These are phyloP conservation scores for Nemurella pictetii DNA, from an alignment of 2,888 invertebrate species.

Conservation along the genomic window DNA sequence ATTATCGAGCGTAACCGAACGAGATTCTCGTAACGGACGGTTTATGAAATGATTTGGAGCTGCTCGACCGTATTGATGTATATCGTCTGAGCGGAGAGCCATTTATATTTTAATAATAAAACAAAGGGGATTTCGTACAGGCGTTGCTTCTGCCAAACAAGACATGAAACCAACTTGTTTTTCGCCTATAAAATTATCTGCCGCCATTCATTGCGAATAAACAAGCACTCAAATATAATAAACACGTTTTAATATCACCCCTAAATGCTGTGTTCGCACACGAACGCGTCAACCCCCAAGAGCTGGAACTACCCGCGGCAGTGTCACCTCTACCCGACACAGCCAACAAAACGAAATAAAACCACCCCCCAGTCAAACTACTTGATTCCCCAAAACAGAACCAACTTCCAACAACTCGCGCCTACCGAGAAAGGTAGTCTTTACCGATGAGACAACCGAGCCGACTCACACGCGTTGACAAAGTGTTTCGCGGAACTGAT, in stretches of 20 bases:
- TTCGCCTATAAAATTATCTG: no score
- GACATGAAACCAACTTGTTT: no score
- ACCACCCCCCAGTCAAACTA: background rate
- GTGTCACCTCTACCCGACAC: background rate
- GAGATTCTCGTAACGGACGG: no score
- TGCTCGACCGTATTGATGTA: no score
- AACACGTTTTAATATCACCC: background rate
- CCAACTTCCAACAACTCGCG: background rate
- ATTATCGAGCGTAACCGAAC: background rate
- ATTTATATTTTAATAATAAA: no score
- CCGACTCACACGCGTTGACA: background rate
- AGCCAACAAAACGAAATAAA: background rate
- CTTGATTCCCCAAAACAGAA: background rate
- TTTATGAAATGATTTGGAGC: no score
- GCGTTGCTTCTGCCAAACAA: no score
- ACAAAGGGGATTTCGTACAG: no score
- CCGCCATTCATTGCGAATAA: no score
- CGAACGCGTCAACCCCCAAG: background rate
- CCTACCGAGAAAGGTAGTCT: background rate
- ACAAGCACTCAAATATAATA: background rate
- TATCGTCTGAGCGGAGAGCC: no score
- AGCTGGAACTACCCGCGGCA: background rate
- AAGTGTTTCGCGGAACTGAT: background rate
- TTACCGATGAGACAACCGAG: background rate
- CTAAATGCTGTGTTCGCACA: background rate